phyloP scores from a whole-genome alignment of 2,113 vertebrate genomes.

The Muntiacus reevesi region DNA sequence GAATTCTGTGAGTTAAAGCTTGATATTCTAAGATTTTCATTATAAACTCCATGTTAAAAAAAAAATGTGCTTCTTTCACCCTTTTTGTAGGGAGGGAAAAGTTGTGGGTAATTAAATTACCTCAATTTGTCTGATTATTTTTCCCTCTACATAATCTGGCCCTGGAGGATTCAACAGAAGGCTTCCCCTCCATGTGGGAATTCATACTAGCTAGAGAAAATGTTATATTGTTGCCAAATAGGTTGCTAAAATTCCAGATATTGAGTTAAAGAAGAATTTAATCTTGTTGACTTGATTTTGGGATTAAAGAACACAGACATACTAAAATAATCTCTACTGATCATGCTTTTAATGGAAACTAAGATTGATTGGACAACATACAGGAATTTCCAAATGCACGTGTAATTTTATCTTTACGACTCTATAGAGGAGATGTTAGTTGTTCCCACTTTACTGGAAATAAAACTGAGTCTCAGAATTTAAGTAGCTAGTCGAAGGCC shows the following conservation, averaged over 20 bases:
- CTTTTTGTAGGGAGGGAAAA: not conserved
- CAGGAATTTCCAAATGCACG: not conserved
- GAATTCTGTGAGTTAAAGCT: not conserved
- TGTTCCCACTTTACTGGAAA: not conserved
- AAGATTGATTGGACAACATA: not conserved
- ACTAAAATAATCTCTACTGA: not conserved
- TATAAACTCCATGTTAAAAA: not conserved
- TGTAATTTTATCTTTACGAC: not conserved
- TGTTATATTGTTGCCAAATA: not conserved
- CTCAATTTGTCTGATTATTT: not conserved
- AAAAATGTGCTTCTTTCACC: not conserved
- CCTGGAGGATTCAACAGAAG: not conserved
- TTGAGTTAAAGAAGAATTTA: constrained; percentile 5
- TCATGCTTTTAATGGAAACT: not conserved
- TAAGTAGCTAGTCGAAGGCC: not conserved
- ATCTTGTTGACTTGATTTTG: not conserved
- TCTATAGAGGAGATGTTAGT: not conserved
- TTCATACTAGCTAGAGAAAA: not conserved
- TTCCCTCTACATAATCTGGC: not conserved
- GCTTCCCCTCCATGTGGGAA: not conserved
- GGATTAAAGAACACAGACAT: not conserved
- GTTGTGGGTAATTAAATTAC: not conserved
- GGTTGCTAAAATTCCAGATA: not conserved
- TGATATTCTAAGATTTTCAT: not conserved
- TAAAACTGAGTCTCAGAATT: not conserved